Conservation (phyloP, 2,113 vertebrate genomes). For the Anser cygnoides region DNA sequence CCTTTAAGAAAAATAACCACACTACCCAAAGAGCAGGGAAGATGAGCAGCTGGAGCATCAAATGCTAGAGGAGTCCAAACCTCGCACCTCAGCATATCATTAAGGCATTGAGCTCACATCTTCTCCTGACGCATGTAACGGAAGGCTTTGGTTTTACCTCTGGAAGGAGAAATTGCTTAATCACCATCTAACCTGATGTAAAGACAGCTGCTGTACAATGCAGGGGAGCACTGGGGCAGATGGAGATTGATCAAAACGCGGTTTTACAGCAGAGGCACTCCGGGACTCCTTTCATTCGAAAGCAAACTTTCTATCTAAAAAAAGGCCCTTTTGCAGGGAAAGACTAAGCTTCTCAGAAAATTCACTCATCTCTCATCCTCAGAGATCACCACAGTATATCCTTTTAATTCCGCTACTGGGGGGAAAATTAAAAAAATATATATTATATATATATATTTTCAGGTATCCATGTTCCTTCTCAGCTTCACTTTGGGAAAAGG, state of each 20-base stretch:
- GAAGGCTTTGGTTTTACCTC: not conserved
- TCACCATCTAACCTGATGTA: not conserved
- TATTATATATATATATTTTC: rapidly evolving
- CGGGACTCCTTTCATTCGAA: not conserved
- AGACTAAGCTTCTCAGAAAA: not conserved
- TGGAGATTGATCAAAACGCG: not conserved
- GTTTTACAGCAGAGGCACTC: not conserved
- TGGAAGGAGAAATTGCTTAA: not conserved
- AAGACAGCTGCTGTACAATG: not conserved
- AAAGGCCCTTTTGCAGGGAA: not conserved
- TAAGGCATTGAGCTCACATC: not conserved
- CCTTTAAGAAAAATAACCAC: not conserved
- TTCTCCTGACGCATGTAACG: not conserved
- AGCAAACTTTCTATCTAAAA: not conserved
- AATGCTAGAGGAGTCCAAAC: not conserved
- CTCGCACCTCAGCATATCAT: not conserved
- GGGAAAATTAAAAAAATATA: not conserved
- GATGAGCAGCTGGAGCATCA: not conserved
- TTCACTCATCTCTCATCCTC: not conserved
- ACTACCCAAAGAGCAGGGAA: not conserved
- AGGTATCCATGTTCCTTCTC: not conserved
- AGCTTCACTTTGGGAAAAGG: not conserved
- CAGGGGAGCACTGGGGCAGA: not conserved
- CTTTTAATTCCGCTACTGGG: not conserved
- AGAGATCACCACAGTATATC: not conserved